Evolutionary conservation across 1,140 invertebrate species (phyloP), one percentile per base, ranked within the genome.

Genomic region (Drosophila pseudoananassae): DNA sequence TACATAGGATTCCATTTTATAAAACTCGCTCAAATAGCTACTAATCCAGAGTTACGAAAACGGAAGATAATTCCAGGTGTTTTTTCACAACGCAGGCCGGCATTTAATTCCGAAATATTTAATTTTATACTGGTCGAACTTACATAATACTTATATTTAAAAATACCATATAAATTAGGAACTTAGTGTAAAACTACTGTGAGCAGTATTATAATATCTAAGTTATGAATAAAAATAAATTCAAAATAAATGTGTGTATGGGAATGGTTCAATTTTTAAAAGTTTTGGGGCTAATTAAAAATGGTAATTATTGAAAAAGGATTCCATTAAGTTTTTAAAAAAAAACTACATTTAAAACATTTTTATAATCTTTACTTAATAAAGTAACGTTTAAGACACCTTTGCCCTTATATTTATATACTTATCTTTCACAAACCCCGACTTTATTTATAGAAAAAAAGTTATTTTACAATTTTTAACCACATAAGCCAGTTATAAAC

Each of bases 201-300:
- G 63, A 66, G 63, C 63, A 66, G 63, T 66, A 66, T 66, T 66
- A 66, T 66, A 66, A 66, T 63, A 66, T 63, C 63, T 66, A 66
- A 66, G 63, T 65, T 65, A 65, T 66, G 33, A 66, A 66, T 66
- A 66, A 66, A 64, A 51, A 66, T 66, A 66, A 66, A 66, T 31
- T 66, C 46, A 59, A 66, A 63, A 27, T 65, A 66, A 63, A 63
- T 31, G n/a, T 7, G 38, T 40, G 38, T 40, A 31, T 31, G 31
- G 8, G 3, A 31, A 3, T 12, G 33, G 33, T 43, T 43, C 0
- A 5, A 43, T 15, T 43, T 15, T 43, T 9, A 43, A 7, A 40
- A n/a, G 2, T 40, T 12, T 33, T 33, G 31, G n/a, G n/a, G n/a
- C n/a, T n/a, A n/a, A n/a, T n/a, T n/a, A n/a, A n/a, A n/a, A n/a